Evolutionary conservation across 1,140 invertebrate genomes (phyloP).

Genomic region (Eumaeus atala): DNA sequence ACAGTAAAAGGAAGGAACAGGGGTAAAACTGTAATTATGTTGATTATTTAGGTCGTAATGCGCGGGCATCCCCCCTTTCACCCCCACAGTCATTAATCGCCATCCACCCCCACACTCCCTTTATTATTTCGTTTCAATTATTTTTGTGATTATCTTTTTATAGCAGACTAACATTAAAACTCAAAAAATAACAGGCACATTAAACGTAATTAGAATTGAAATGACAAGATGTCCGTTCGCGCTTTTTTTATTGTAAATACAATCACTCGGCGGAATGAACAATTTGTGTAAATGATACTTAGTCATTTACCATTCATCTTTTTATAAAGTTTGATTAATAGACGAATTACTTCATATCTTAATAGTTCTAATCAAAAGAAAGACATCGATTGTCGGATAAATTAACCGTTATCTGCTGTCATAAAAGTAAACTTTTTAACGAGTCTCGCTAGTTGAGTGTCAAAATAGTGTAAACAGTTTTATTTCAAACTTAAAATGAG

Average conservation of each 20-base stretch:
- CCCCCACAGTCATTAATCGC: conserved; percentile 55
- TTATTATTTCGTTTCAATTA: conserved; percentile 75
- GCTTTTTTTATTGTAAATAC: conserved; percentile 41
- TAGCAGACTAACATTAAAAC: conserved; percentile 66
- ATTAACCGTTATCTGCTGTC: no score
- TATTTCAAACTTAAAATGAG: no score
- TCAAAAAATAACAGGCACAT: conserved; percentile 71
- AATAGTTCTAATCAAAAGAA: no score
- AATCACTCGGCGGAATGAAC: no score
- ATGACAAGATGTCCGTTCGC: conserved; percentile 60
- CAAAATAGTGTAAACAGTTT: no score
- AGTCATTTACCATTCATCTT: no score
- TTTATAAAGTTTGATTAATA: no score
- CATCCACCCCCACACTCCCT: conserved; percentile 41
- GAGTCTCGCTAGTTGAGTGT: no score
- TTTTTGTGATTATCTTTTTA: conserved; percentile 75
- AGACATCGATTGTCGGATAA: no score
- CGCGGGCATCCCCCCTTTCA: conserved; percentile 54
- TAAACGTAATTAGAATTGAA: conserved; percentile 69
- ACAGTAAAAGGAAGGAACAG: conserved; percentile 52
- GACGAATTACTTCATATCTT: no score
- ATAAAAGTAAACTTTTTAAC: no score
- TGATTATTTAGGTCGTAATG: conserved; percentile 73
- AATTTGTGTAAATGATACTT: conserved; percentile 27
- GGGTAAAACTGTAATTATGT: conserved; percentile 73